Base-by-base conservation (phyloP, 2,888 invertebrate genomes). In the Caenorhabditis uteleia region DNA sequence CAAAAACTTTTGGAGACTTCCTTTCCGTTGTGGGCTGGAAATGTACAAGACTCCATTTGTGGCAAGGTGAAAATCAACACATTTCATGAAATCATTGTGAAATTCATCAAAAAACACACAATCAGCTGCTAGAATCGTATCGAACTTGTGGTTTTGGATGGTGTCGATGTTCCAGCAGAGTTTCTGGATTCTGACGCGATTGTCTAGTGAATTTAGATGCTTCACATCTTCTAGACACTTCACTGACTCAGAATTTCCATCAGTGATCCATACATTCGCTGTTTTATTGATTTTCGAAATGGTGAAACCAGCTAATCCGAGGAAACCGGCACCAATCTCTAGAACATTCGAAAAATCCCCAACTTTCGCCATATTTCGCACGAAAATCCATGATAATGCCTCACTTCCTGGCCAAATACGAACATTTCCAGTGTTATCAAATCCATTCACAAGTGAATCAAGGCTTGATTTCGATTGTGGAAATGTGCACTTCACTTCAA, bases 401-500 rank as follows among this genome's bases (percentile, higher is more conserved):
- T 75, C 75, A 45, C 73, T 69, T 23, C 71, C 75, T 8, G 70
- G 66, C 75, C 75, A 75, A 14, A 74, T 49, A 26, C 67, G 44
- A 20, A 68, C 59, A 47, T 73, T 75, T 26, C 75, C 75, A 18
- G 75, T 75, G 48, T 75, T 71, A 33, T 75, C 75, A 25, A 74
- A 70, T 1, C 72, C 74, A 18, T 45, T 42, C 5, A 49, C 51
- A 0, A 58, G 18, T 2, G 43, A n/a, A n/a, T n/a, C n/a, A n/a
- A n/a, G n/a, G n/a, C n/a, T n/a, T n/a, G n/a, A n/a, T n/a, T n/a
- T n/a, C n/a, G n/a, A n/a, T n/a, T n/a, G n/a, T n/a, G n/a, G n/a
- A n/a, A n/a, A n/a, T n/a, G n/a, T n/a, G n/a, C n/a, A n/a, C n/a
- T n/a, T n/a, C n/a, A n/a, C n/a, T n/a, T n/a, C n/a, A n/a, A n/a